Conservation (phyloP, 2,797 vertebrate species). For the Helostoma temminkii region DNA sequence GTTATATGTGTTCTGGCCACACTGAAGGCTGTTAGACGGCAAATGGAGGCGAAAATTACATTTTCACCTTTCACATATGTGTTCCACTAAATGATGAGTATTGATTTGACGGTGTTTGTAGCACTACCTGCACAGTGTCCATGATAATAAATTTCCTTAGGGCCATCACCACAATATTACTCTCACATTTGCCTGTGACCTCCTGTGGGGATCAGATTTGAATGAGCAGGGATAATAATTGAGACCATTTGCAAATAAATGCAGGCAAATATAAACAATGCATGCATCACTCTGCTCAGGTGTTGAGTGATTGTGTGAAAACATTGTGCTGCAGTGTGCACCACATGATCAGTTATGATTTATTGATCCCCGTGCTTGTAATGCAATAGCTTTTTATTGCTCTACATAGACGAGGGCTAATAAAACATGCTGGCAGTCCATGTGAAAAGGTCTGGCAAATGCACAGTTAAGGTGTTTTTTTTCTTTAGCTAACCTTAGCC, state of each 20-base stretch:
- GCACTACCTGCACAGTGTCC: slow-evolving; percentile 25
- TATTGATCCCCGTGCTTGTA: slow-evolving; percentile 74
- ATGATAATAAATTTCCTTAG: slow-evolving; percentile 54
- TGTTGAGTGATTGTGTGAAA: slow-evolving; percentile 33
- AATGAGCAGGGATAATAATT: slow-evolving; percentile 57
- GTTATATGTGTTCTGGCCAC: slow-evolving; percentile 34
- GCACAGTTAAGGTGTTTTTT: not conserved
- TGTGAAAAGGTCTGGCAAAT: slow-evolving; percentile 51
- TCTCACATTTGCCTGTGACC: slow-evolving; percentile 33
- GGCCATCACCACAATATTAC: slow-evolving; percentile 32
- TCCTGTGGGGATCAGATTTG: slow-evolving; percentile 39
- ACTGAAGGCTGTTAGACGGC: slow-evolving; percentile 49
- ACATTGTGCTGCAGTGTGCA: slow-evolving; percentile 25
- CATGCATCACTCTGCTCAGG: slow-evolving; percentile 39
- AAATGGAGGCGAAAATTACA: slow-evolving; percentile 64
- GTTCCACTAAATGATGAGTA: slow-evolving; percentile 68
- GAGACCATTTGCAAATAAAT: slow-evolving; percentile 68
- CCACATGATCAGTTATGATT: slow-evolving; percentile 71
- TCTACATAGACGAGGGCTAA: slow-evolving; percentile 70
- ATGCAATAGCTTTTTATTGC: slow-evolving; percentile 81
- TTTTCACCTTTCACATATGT: slow-evolving; percentile 67
- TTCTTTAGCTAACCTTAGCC: not conserved
- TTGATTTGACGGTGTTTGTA: slow-evolving; percentile 60
- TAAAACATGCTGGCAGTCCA: slow-evolving; percentile 71
- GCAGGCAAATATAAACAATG: slow-evolving; percentile 52